Percentiles rank a stretch among this genome's conserved stretches.
Conservation (phyloP, 2,888 invertebrate species). For the Ferrisia virgata region DNA sequence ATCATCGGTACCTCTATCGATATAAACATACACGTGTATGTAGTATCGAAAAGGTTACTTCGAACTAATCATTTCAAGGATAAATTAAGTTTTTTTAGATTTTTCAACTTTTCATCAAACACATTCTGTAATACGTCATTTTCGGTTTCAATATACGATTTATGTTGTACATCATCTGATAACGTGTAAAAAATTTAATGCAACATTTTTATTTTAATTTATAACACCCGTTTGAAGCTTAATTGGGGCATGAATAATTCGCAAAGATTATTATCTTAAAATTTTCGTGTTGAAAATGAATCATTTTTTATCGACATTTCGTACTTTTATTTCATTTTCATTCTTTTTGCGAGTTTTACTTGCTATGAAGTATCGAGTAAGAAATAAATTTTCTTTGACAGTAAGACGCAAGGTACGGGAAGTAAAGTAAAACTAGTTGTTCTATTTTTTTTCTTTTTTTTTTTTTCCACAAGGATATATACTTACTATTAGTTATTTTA, state of each 20-base stretch:
- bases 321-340: too few species aligned
- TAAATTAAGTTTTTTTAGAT: neutral
- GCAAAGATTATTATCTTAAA: neutral
- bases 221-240: neutral
- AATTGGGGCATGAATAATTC: conserved; percentile 3
- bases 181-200: neutral
- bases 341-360: neutral
- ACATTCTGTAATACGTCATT: neutral
- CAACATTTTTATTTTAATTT: neutral
- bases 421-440: neutral
- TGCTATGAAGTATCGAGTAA: too few species aligned
- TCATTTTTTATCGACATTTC: neutral
- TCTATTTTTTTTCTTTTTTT: neutral
- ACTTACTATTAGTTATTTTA: neutral
- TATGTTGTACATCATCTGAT: neutral
- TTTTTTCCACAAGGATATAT: neutral
- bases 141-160: neutral
- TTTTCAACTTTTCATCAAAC: neutral
- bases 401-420: neutral
- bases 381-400: neutral
- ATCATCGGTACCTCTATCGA: neutral
- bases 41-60: neutral
- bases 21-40: neutral
- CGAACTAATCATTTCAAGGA: conserved; percentile 15
- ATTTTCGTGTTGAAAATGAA: neutral